Conservation (phyloP, 2,113 vertebrate species). For the Acrocephalus kingi region DNA sequence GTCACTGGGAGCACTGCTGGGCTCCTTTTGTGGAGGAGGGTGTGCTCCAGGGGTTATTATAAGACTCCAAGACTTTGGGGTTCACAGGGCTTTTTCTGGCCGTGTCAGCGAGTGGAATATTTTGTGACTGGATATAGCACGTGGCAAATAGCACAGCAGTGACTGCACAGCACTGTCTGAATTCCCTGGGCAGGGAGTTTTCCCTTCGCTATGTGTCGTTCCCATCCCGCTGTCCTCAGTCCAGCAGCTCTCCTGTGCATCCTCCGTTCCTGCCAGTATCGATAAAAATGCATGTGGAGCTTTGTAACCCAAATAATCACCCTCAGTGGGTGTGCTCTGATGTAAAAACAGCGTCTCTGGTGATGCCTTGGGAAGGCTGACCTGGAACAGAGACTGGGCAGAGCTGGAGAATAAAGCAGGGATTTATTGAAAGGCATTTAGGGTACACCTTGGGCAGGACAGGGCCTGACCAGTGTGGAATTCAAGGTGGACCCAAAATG, state of each 20-base stretch:
- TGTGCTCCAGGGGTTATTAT: conserved; percentile 52
- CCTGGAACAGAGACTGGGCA: too few species aligned
- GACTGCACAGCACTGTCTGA: conserved; percentile 69
- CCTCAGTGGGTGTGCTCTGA: background rate
- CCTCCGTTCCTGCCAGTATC: background rate
- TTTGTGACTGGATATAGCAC: conserved; percentile 69
- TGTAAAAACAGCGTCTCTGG: background rate
- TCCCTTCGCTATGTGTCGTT: background rate
- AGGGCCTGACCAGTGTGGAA: too few species aligned
- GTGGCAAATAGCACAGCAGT: conserved; percentile 68
- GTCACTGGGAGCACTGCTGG: conserved; percentile 10
- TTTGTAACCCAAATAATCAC: background rate
- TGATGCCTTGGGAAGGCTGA: too few species aligned
- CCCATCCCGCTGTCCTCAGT: background rate
- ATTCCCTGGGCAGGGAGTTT: conserved; percentile 64
- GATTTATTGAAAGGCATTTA: too few species aligned
- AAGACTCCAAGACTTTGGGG: conserved; percentile 66
- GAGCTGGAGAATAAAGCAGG: too few species aligned
- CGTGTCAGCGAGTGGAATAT: conserved; percentile 61
- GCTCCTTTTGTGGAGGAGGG: conserved; percentile 39
- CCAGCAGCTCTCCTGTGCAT: background rate
- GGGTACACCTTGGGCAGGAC: too few species aligned
- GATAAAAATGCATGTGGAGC: background rate
- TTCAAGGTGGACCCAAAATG: too few species aligned
- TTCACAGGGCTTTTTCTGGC: conserved; percentile 65